Conservation (phyloP, 2,113 vertebrate genomes). For the Chelonoidis abingdonii region DNA sequence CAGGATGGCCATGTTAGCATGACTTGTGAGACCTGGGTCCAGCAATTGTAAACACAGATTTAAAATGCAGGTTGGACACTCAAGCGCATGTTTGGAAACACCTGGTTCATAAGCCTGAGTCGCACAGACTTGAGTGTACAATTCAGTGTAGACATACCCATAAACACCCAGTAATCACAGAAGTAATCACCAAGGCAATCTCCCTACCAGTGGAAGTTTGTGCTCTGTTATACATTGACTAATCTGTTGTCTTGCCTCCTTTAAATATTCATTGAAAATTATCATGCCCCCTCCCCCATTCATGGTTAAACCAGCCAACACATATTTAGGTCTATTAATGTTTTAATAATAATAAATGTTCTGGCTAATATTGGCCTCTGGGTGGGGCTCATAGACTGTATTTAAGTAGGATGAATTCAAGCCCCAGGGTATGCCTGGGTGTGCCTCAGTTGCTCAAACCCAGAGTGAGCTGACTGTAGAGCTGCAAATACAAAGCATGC, state of each 20-base stretch:
- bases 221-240: background rate
- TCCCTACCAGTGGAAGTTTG: background rate
- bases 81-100: background rate
- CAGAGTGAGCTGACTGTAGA: background rate
- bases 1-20: background rate
- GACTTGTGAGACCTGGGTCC: background rate
- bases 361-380: background rate
- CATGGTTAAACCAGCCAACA: background rate
- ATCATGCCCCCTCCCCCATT: background rate
- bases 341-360: background rate
- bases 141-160: background rate
- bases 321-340: background rate
- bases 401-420: background rate
- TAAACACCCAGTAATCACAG: background rate
- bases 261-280: background rate
- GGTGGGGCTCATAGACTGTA: background rate
- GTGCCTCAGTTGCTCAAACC: background rate
- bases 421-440: background rate
- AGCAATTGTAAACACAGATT: background rate
- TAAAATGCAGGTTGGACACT: background rate
- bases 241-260: background rate
- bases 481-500: background rate
- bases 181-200: background rate
- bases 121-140: background rate
- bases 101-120: background rate